Percentiles rank a stretch among this genome's conserved stretches.
Conservation (phyloP, 2,113 vertebrate genomes). For the Neogale vison region DNA sequence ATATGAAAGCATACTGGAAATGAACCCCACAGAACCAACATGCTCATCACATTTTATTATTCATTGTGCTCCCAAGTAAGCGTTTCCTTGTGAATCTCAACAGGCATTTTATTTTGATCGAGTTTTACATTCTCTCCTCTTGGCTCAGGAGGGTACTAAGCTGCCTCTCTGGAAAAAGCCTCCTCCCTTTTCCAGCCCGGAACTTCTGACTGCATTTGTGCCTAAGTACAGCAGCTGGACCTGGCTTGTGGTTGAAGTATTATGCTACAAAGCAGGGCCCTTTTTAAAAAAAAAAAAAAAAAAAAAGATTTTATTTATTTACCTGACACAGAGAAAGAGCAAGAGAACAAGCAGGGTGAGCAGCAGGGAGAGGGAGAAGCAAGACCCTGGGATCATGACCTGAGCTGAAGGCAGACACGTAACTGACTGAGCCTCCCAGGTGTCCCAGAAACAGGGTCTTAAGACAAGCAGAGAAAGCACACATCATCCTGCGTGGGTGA, state of each 20-base stretch:
- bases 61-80: conserved; percentile 6
- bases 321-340: too few relatives aligned
- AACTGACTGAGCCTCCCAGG: background rate
- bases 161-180: background rate
- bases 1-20: background rate
- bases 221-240: background rate
- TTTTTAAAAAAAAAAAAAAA: too few relatives aligned
- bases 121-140: background rate
- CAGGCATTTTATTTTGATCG: conserved; percentile 32
- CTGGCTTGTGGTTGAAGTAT: too few relatives aligned
- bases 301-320: too few relatives aligned
- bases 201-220: background rate
- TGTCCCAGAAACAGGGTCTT: background rate
- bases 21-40: background rate
- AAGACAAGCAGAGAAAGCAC: background rate
- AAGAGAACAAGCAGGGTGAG: too few relatives aligned
- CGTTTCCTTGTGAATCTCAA: conserved; percentile 2
- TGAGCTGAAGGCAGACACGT: background rate
- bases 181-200: background rate
- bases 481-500: background rate
- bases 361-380: too few relatives aligned
- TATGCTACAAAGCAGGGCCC: background rate
- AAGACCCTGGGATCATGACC: background rate
- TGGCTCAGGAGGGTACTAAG: background rate
- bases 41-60: conserved; percentile 1